Evolutionary conservation across 2,888 invertebrate species (phyloP).

Genomic region (Aspidapion aeneum): DNA sequence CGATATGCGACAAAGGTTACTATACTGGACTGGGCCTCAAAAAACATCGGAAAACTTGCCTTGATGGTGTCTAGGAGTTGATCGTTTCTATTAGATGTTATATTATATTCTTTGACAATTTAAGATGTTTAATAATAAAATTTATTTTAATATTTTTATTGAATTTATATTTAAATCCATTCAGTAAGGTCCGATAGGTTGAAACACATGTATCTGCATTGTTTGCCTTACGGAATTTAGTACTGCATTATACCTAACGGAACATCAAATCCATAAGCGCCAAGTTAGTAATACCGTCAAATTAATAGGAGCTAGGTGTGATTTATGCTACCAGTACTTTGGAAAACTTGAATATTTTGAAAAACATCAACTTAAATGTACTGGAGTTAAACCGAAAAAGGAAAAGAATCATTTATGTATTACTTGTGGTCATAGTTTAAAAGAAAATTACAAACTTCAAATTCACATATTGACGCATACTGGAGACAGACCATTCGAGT

Average conservation of each 20-base stretch:
- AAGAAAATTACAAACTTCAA: conserved; percentile 43
- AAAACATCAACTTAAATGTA: conserved; percentile 47
- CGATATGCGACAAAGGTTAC: background rate
- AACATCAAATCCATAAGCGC: conserved; percentile 40
- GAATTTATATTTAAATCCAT: no score
- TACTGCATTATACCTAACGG: conserved; percentile 43
- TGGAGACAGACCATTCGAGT: conserved; percentile 14
- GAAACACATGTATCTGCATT: conserved; percentile 51
- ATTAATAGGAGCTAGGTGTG: conserved; percentile 45
- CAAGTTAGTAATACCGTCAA: conserved; percentile 45
- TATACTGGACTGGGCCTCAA: background rate
- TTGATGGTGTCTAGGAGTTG: no score
- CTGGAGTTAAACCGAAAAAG: conserved; percentile 22
- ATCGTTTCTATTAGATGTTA: no score
- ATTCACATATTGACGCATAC: conserved; percentile 34
- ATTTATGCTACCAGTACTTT: conserved; percentile 39
- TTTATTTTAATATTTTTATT: no score
- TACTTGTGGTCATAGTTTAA: background rate
- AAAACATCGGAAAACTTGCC: background rate
- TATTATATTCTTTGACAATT: no score
- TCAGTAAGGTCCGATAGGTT: no score
- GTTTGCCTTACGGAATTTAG: conserved; percentile 53
- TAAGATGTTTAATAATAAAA: no score
- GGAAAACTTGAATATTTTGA: conserved; percentile 43
- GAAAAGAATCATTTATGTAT: background rate